phyloP scores from a whole-genome alignment of 2,113 vertebrate species.

The Dinomys branickii region DNA sequence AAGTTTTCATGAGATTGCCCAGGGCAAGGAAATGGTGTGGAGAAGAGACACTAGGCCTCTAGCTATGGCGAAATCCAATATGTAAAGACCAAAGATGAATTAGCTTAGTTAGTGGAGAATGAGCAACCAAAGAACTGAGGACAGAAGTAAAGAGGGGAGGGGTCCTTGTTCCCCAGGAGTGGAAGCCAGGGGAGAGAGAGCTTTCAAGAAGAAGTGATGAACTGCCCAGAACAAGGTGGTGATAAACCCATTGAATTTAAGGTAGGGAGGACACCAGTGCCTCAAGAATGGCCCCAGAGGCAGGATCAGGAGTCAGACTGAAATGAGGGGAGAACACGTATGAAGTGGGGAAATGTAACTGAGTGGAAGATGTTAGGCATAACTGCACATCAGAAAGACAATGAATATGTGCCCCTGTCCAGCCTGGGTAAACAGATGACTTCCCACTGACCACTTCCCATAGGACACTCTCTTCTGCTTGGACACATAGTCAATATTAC shows the following conservation, averaged over 20 bases:
- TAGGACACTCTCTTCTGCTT: not conserved
- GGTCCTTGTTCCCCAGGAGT: not conserved
- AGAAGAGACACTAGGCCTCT: not conserved
- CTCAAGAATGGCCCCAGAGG: not conserved
- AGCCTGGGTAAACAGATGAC: not conserved
- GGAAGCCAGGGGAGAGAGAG: not conserved
- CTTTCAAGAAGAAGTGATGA: not conserved
- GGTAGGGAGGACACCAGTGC: not conserved
- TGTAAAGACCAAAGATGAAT: not conserved
- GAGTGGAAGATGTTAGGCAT: not conserved
- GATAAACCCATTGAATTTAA: not conserved
- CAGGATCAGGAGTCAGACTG: not conserved
- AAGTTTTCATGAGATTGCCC: not conserved
- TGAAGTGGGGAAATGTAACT: not conserved
- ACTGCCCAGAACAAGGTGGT: not conserved
- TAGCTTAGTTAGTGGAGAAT: not conserved
- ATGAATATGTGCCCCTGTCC: not conserved
- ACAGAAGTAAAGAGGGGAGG: not conserved
- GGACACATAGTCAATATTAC: not conserved
- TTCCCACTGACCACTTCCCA: not conserved
- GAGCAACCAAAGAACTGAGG: not conserved
- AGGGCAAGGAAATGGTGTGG: not conserved
- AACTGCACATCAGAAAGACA: not conserved
- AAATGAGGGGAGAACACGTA: not conserved
- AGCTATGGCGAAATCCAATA: not conserved